Conservation (phyloP, 2,888 invertebrate genomes). For the Aromia moschata region DNA sequence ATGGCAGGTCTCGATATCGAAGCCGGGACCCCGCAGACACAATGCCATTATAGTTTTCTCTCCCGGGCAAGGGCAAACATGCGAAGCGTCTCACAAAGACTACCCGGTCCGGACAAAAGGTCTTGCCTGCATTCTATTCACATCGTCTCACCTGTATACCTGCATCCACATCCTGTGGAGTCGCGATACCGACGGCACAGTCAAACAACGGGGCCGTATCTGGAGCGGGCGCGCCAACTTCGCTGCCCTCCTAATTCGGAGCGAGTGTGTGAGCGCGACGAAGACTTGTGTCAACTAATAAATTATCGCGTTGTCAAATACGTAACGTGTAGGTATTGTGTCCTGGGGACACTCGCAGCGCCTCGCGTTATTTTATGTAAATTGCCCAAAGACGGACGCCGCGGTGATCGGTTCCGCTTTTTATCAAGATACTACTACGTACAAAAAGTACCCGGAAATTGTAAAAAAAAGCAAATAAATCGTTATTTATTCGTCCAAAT, state of each 20-base stretch:
- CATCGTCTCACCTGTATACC: slow-evolving; percentile 62
- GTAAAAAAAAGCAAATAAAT: no score
- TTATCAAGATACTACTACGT: no score
- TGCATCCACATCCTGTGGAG: slow-evolving; percentile 60
- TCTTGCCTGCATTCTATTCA: slow-evolving; percentile 62
- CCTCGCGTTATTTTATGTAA: neutral
- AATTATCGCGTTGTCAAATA: slow-evolving; percentile 8
- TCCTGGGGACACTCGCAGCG: neutral
- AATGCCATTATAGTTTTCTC: slow-evolving; percentile 38
- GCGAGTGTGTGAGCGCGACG: slow-evolving; percentile 2
- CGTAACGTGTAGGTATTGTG: neutral
- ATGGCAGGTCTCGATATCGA: slow-evolving; percentile 32
- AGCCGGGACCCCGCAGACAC: slow-evolving; percentile 32
- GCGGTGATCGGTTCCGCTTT: no score
- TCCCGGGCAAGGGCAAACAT: slow-evolving; percentile 30
- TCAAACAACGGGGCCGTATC: slow-evolving; percentile 33
- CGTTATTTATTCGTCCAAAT: no score
- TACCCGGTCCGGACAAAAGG: slow-evolving; percentile 59
- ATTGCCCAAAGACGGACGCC: neutral
- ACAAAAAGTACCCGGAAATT: no score
- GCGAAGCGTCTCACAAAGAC: slow-evolving; percentile 42
- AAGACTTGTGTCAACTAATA: slow-evolving; percentile 5
- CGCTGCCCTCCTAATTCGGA: slow-evolving; percentile 22
- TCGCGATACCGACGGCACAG: slow-evolving; percentile 33
- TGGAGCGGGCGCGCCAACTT: slow-evolving; percentile 26